Base-by-base conservation (phyloP, 2,888 invertebrate species). In the Clitarchus hookeri region DNA sequence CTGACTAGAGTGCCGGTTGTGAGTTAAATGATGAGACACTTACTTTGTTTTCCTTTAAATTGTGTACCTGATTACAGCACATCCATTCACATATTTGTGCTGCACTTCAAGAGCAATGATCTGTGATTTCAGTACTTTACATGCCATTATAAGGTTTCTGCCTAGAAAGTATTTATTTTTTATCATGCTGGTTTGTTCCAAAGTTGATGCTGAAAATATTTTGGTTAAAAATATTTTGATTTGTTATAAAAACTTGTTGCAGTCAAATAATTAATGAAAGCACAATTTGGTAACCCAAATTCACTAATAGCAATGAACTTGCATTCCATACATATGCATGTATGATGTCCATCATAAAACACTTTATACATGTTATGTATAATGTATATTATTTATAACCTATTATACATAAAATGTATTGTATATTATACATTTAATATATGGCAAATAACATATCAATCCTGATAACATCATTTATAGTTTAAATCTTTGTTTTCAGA, bases 21-120 rank as follows among this genome's bases (percentile, higher is more conserved):
- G 8, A 65, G 65, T 65, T 65, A 65, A 65, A 65, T 19, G n/a
- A 65, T 65, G 65, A 65, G 65, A 65, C 65, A 65, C 23, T 65
- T 65, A 65, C 65, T 65, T 65, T 65, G 36, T 36, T 65, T 65
- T 65, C 65, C 65, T 65, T 65, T 65, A 65, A 65, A 65, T 65
- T 65, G 6, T 65, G 65, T 65, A 65, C 65, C 65, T 65, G 65
- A 65, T 65, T 65, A 65, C 65, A 65, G 65, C 65, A 65, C 65
- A 65, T 65, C 65, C 65, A 65, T 65, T 65, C 23, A 23, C 65
- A 65, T 65, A n/a, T 65, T 65, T 65, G 65, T 65, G 65, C 65
- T 65, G 65, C 65, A 65, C 65, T 65, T 65, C 65, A 65, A 65
- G 65, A 65, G 65, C 65, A 65, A 65, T 65, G 65, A 65, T 65